Evolutionary conservation across 2,797 vertebrate genomes (phyloP).

Genomic region (Lepus townsendii): DNA sequence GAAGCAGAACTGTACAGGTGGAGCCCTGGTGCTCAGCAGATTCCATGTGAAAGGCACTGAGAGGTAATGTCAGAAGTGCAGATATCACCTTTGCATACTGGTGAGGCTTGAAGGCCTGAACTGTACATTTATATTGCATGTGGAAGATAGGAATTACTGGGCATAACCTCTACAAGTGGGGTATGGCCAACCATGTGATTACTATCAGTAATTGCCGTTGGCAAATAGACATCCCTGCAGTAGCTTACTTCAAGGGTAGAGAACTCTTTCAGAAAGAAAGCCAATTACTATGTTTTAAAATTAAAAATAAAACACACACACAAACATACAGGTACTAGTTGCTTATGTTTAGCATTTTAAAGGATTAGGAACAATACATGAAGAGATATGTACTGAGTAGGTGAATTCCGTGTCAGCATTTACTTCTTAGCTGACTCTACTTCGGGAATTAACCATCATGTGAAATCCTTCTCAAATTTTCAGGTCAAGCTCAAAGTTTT

Average conservation of each 20-base stretch:
- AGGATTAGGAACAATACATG: neutral
- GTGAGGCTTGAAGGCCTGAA: neutral
- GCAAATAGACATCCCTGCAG: neutral
- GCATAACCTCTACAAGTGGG: neutral
- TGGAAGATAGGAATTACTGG: neutral
- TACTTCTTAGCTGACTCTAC: neutral
- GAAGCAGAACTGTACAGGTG: neutral
- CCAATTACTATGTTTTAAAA: neutral
- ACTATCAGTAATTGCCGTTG: neutral
- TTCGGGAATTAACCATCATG: neutral
- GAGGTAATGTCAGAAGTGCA: neutral
- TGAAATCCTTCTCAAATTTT: constrained; percentile 26
- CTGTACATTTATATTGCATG: neutral
- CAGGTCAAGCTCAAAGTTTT: neutral
- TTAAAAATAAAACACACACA: constrained; percentile 4
- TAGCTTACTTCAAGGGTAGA: neutral
- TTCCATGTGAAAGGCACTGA: neutral
- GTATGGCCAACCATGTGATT: neutral
- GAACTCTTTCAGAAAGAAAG: constrained; percentile 23
- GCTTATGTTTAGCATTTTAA: constrained; percentile 18
- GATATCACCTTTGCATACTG: neutral
- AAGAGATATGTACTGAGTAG: neutral
- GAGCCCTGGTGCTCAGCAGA: neutral
- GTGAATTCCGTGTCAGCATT: neutral
- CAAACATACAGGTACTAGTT: neutral